phyloP scores from a whole-genome alignment of 2,797 vertebrate genomes.

The Babyrousa celebensis region DNA sequence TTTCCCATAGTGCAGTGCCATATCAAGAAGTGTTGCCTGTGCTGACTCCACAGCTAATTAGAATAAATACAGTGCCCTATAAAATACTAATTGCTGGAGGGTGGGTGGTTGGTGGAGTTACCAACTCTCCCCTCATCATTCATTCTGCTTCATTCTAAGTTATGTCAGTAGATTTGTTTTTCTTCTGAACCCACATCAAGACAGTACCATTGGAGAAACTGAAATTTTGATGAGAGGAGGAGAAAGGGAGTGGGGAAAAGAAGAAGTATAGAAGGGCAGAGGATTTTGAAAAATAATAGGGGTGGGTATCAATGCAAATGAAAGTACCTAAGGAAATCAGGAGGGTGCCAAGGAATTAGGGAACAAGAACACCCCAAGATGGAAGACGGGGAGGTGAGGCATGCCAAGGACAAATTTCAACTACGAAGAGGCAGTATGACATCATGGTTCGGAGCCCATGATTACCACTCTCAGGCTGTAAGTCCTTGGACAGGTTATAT shows the following conservation, averaged over 20 bases:
- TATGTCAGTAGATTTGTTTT: slow-evolving; percentile 21
- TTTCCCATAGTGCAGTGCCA: neutral
- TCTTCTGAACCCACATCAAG: slow-evolving; percentile 44
- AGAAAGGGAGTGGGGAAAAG: neutral
- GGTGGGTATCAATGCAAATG: neutral
- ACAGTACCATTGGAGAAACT: neutral
- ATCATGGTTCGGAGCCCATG: neutral
- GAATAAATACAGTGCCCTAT: neutral
- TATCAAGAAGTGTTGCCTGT: neutral
- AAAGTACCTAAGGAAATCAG: neutral
- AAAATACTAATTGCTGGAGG: neutral
- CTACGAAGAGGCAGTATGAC: neutral
- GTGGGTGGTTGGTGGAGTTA: neutral
- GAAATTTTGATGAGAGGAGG: neutral
- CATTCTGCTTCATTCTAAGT: slow-evolving; percentile 32
- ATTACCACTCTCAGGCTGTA: neutral
- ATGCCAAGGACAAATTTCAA: neutral
- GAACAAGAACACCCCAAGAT: neutral
- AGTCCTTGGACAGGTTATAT: neutral
- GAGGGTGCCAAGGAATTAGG: neutral
- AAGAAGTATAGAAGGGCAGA: neutral
- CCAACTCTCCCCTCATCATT: neutral
- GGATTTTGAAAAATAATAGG: neutral
- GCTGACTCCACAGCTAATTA: slow-evolving; percentile 29
- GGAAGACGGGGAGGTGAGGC: neutral